These are phyloP conservation scores for Tanytarsus gracilentus DNA, from an alignment of 2,888 invertebrate genomes.

Conservation along the genomic window DNA sequence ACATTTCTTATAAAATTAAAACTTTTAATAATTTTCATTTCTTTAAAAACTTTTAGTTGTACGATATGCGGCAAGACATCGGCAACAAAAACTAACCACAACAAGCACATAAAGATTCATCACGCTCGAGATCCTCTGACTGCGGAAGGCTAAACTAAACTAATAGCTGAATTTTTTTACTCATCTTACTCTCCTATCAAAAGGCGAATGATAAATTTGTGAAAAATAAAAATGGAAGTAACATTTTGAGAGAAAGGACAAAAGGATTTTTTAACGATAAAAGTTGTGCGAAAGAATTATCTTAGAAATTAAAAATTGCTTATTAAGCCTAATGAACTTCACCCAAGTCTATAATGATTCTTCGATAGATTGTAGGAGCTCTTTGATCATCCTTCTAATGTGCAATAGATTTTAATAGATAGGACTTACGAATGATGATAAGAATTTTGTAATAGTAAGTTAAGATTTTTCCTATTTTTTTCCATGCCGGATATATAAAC, in stretches of 20 bases:
- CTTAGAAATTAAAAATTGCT: too few relatives aligned
- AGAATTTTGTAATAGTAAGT: not conserved
- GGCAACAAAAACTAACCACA: slow-evolving; percentile 83
- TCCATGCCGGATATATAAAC: not conserved
- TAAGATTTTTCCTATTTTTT: not conserved
- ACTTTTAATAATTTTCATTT: not conserved
- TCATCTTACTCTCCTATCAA: too few relatives aligned
- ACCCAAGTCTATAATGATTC: too few relatives aligned
- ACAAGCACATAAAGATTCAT: slow-evolving; percentile 82
- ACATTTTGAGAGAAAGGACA: too few relatives aligned
- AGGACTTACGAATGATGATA: slow-evolving; percentile 8
- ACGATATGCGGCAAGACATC: slow-evolving; percentile 84
- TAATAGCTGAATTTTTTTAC: not conserved
- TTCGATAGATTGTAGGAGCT: too few relatives aligned
- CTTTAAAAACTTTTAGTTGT: slow-evolving; percentile 64
- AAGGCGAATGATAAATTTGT: too few relatives aligned
- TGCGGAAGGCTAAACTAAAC: slow-evolving; percentile 55
- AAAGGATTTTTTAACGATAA: too few relatives aligned
- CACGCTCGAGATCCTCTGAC: slow-evolving; percentile 80
- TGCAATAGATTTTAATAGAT: slow-evolving; percentile 29
- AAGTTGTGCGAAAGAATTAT: not conserved
- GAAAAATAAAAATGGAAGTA: too few relatives aligned
- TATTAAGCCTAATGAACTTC: too few relatives aligned
- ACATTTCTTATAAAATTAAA: not conserved
- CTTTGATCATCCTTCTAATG: slow-evolving; percentile 22